phyloP scores from a whole-genome alignment of 2,888 invertebrate species.

The Charanyca ferruginea region DNA sequence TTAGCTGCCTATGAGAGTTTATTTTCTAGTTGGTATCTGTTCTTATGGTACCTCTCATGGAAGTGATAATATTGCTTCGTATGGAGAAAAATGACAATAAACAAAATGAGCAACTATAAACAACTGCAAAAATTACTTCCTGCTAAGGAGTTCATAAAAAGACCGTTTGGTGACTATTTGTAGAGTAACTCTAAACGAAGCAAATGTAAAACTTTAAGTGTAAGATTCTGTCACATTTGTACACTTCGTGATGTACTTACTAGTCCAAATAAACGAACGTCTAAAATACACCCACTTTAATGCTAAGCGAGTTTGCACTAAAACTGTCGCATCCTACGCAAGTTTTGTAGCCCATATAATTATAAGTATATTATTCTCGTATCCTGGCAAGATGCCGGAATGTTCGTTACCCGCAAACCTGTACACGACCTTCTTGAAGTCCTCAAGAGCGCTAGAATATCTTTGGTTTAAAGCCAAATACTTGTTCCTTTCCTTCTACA shows the following conservation, averaged over 20 bases:
- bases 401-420: conserved; percentile 41
- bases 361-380: conserved; percentile 49
- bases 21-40: conserved; percentile 17
- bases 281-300: conserved; percentile 11
- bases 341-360: conserved; percentile 34
- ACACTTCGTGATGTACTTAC: conserved; percentile 3
- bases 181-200: not conserved
- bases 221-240: too few species aligned
- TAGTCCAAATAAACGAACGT: not conserved
- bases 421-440: conserved; percentile 40
- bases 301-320: not conserved
- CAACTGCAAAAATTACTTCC: not conserved
- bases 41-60: not conserved
- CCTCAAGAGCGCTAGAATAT: conserved; percentile 37
- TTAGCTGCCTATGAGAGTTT: conserved; percentile 10
- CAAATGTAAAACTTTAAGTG: not conserved
- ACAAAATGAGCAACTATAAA: not conserved
- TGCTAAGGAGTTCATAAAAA: not conserved
- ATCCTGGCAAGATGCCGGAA: conserved; percentile 56
- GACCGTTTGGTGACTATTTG: not conserved
- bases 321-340: conserved; percentile 1
- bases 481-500: conserved; percentile 22
- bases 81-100: not conserved
- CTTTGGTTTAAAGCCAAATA: conserved; percentile 49
- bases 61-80: not conserved